phyloP scores from a whole-genome alignment of 2,113 vertebrate species.

The Brachypodius melanocephalos region DNA sequence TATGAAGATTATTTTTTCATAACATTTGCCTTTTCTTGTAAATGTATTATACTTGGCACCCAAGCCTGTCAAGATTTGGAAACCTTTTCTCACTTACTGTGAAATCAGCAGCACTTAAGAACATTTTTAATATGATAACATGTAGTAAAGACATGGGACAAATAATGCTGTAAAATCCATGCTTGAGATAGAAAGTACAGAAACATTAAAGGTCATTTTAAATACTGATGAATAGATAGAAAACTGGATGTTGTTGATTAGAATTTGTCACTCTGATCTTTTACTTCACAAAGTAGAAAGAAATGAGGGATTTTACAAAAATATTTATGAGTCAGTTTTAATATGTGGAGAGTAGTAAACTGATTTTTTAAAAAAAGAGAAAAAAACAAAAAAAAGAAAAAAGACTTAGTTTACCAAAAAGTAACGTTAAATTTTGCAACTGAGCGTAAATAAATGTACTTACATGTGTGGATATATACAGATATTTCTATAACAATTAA shows the following conservation, averaged over 20 bases:
- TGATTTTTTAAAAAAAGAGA: too few relatives aligned
- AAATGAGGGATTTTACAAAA: neutral
- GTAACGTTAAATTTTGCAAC: neutral
- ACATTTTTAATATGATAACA: neutral
- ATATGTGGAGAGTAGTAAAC: neutral
- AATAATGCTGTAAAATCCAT: neutral
- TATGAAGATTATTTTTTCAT: neutral
- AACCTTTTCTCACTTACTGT: neutral
- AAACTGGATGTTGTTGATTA: neutral
- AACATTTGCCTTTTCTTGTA: neutral
- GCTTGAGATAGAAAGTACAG: neutral
- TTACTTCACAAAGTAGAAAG: neutral
- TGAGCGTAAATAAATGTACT: neutral
- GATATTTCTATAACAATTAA: neutral
- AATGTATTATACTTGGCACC: neutral
- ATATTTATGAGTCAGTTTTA: neutral
- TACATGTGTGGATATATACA: accelerated
- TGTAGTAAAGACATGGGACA: neutral
- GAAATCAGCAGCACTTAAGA: neutral
- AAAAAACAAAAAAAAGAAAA: neutral
- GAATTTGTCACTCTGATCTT: neutral
- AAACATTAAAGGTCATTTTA: neutral
- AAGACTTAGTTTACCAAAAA: neutral
- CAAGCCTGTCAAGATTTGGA: neutral
- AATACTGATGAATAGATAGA: neutral